phyloP scores from a whole-genome alignment of 2,113 vertebrate species.

The Melanerpes aurifrons region DNA sequence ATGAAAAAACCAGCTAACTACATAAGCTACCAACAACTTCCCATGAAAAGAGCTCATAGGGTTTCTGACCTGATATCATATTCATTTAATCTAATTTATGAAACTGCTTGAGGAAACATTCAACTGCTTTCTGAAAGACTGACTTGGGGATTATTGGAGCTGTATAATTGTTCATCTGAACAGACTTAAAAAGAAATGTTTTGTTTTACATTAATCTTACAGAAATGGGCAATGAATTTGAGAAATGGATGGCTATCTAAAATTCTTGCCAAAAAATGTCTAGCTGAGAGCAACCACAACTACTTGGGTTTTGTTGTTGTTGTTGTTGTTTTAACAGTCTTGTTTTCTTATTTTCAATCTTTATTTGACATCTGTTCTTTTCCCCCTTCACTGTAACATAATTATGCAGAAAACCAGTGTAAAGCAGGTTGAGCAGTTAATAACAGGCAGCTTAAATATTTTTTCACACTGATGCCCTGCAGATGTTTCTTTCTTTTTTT shows the following conservation, averaged over 20 bases:
- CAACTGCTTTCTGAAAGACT: conserved; percentile 60
- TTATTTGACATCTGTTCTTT: conserved; percentile 70
- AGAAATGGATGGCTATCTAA: conserved; percentile 63
- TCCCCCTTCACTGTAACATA: conserved; percentile 42
- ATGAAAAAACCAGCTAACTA: conserved; percentile 37
- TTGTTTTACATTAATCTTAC: conserved; percentile 69
- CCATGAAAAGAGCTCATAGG: conserved; percentile 18
- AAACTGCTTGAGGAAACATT: conserved; percentile 62
- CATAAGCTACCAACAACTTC: conserved; percentile 26
- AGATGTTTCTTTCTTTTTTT: conserved; percentile 36
- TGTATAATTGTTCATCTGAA: conserved; percentile 66
- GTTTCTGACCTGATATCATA: conserved; percentile 58
- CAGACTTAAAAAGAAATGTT: conserved; percentile 61
- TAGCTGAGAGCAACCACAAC: conserved; percentile 31
- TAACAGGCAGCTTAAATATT: conserved; percentile 64
- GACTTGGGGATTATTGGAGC: conserved; percentile 52
- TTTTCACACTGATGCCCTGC: conserved; percentile 53
- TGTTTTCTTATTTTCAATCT: conserved; percentile 65
- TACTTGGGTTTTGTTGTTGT: background rate
- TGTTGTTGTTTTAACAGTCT: background rate
- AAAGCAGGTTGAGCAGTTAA: conserved; percentile 70
- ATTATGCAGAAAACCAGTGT: conserved; percentile 59
- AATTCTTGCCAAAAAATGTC: conserved; percentile 51
- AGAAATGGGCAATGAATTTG: conserved; percentile 68
- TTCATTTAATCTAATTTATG: conserved; percentile 67